These are phyloP conservation scores for Drosophila pegasa DNA, from an alignment of 2,888 invertebrate species.

Conservation along the genomic window DNA sequence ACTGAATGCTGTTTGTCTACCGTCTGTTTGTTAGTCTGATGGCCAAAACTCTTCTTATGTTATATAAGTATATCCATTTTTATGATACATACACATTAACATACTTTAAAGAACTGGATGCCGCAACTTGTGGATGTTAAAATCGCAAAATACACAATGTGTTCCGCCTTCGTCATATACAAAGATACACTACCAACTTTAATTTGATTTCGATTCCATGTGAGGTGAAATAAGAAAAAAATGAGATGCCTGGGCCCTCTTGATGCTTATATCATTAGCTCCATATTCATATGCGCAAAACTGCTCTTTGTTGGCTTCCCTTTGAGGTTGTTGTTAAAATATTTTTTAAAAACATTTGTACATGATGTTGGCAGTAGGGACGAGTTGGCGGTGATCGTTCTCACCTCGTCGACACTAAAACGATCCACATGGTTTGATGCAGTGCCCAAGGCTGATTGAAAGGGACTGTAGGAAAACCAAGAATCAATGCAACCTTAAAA, in stretches of 20 bases:
- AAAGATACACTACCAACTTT: conserved; percentile 69
- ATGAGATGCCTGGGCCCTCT: conserved; percentile 45
- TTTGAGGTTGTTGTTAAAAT: conserved; percentile 40
- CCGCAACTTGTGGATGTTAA: conserved; percentile 82
- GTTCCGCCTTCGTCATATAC: conserved; percentile 81
- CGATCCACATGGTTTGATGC: conserved; percentile 54
- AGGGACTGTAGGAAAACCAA: conserved; percentile 48
- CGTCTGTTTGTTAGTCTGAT: conserved; percentile 78
- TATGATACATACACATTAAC: conserved; percentile 47
- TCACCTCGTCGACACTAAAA: conserved; percentile 80
- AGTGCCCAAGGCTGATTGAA: conserved; percentile 48
- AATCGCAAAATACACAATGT: conserved; percentile 84
- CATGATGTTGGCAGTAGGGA: conserved; percentile 65
- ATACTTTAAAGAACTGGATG: conserved; percentile 75
- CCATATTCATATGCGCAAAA: conserved; percentile 6
- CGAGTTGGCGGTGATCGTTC: conserved; percentile 76
- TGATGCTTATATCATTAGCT: conserved; percentile 49
- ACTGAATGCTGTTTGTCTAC: conserved; percentile 68
- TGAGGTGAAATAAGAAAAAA: conserved; percentile 62
- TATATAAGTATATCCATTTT: conserved; percentile 68
- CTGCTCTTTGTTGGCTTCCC: neutral
- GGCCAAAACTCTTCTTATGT: conserved; percentile 80
- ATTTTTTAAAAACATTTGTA: conserved; percentile 28
- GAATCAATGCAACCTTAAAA: neutral
- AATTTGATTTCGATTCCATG: conserved; percentile 78